Evolutionary conservation across 2,797 vertebrate genomes (phyloP), one percentile per base, ranked within the genome.

Genomic region (Saxicola maurus): DNA sequence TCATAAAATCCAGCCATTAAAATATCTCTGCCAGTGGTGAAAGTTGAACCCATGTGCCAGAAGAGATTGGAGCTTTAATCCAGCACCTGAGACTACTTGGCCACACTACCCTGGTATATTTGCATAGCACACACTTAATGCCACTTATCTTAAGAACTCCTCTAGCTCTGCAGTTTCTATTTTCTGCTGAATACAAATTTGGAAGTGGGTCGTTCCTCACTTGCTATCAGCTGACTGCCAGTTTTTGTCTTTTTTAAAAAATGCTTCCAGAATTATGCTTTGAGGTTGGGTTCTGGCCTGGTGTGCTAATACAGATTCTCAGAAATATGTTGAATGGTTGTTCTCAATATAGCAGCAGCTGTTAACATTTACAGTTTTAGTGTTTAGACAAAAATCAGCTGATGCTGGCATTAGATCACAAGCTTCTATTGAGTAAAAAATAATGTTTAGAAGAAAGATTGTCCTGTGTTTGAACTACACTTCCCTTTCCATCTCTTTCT

Each of bases 41-140:
- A 97, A 98, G 98, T 98, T 72, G 94, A 98, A 98, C 97, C 97
- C 97, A 97, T 96, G 93, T 96, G 96, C 74, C 97, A 97, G 94
- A 94, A 82, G 45, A 77, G 71, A 92, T 10, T 75, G 55, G 57
- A 84, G 48, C 57, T 52, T 81, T 86, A 69, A 77, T 92, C 56
- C 61, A 65, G 56, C 24, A 24, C 48, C 76, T 68, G 67, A 61
- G 51, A 31, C 56, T 67, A 17, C 68, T 68, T 65, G 31, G 83
- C 45, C 76, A 40, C 13, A 13, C 7, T 21, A 21, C 42, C 42
- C 42, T 28, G 16, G 1, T 35, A 19, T 20, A 8, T 2, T n/a
- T 23, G 6, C 1, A 4, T 5, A 28, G 33, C 31, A n/a, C 11
- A 10, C 1, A 1, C 9, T 55, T 72, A 49, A 19, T 56, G 43